These are phyloP conservation scores for Zonitis immaculata DNA, from an alignment of 2,888 invertebrate species.

Conservation along the genomic window DNA sequence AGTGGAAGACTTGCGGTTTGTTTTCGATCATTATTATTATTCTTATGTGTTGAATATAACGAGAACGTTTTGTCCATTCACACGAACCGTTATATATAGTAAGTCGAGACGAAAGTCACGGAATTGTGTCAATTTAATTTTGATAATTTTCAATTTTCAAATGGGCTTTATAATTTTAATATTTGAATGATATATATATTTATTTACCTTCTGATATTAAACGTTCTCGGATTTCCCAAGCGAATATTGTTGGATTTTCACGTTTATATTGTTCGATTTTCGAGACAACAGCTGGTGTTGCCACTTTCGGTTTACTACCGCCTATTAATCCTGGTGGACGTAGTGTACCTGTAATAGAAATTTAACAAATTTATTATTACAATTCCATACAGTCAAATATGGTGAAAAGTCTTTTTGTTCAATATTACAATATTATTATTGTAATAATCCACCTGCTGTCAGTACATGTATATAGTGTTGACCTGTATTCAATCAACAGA, in stretches of 20 bases:
- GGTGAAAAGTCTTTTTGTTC: no score
- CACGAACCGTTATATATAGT: conserved; percentile 27
- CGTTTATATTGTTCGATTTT: conserved; percentile 98
- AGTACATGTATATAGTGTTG: conserved; percentile 10
- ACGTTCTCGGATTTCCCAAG: conserved; percentile 97
- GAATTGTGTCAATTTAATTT: conserved; percentile 17
- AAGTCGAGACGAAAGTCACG: conserved; percentile 29
- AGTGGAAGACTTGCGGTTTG: conserved; percentile 22
- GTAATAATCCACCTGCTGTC: conserved; percentile 21
- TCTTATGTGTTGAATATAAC: not conserved
- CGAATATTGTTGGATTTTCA: conserved; percentile 97
- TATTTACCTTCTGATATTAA: conserved; percentile 90
- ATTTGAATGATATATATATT: conserved; percentile 7
- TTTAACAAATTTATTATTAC: not conserved
- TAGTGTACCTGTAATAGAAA: conserved; percentile 64
- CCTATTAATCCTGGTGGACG: conserved; percentile 89
- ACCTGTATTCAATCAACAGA: conserved; percentile 31
- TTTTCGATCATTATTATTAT: conserved; percentile 13
- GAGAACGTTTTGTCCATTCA: conserved; percentile 25
- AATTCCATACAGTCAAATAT: no score
- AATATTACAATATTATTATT: conserved; percentile 3
- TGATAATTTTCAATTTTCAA: conserved; percentile 16
- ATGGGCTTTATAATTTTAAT: conserved; percentile 11
- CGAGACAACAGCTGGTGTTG: conserved; percentile 93
- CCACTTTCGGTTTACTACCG: conserved; percentile 96